Evolutionary conservation across 2,888 invertebrate genomes (phyloP), one percentile per base, ranked within the genome.

Genomic region (Drosophila limbata): DNA sequence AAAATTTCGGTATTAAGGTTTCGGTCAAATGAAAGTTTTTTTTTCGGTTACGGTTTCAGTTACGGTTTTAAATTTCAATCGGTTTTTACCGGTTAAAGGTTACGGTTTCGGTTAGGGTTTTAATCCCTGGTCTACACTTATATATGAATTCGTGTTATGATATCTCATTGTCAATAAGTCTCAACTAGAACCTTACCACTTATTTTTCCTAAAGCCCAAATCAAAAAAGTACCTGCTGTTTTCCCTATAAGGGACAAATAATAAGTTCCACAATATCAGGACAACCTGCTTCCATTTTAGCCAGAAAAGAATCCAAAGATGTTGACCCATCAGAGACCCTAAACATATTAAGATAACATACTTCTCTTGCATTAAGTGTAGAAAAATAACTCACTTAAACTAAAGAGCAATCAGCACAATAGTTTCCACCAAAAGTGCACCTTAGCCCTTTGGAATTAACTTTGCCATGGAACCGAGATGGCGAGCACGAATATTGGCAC

Each of bases 381-480:
- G 33, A 44, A 33, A 56, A 44, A 44, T 44, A 44, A 44, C 33
- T 56, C 21, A 56, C 44, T 56, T 56, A 33, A 35, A 44, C 33
- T 33, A 25, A 56, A 35, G 55, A 35, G 55, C 44, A 44, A 44
- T 56, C 44, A 56, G 35, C 21, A 35, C 33, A 56, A 56, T 44
- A 33, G 33, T 15, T 15, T 4, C 4, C 11, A 21, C 31, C 44
- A 55, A 15, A 53, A 40, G 53, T 53, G 40, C 28, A 53, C 40
- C 40, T 53, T 13, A 31, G 53, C 15, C 50, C 8, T 19, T 5
- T 48, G 33, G 13, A 19, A 51, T 25, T 40, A 37, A 21, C 45
- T 45, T 11, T 19, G 39, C 15, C 17, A 2, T 53, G 39, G 2
- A 2, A 25, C 21, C n/a, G 40, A 53, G 15, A 4, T 4, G 15